These are phyloP conservation scores for Ophion costatus DNA, from an alignment of 2,888 invertebrate genomes.

Conservation along the genomic window DNA sequence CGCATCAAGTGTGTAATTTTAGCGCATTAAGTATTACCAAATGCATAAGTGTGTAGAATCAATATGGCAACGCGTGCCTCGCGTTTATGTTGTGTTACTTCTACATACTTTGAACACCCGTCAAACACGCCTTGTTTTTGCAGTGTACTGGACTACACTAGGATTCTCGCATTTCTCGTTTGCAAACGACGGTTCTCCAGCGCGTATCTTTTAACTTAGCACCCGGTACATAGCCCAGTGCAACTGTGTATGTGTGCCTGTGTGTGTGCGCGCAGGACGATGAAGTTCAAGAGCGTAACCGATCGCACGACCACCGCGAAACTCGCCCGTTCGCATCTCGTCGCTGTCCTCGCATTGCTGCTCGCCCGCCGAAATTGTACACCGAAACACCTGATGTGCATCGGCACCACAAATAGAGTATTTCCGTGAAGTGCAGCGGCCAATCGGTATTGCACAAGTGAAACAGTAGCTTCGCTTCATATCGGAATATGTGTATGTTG, in stretches of 20 bases:
- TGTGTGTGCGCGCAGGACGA: slow-evolving; percentile 48
- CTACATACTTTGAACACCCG: no score
- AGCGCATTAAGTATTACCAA: no score
- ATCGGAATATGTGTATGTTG: not conserved
- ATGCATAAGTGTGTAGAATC: no score
- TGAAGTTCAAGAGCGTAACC: slow-evolving; percentile 67
- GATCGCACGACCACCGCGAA: slow-evolving; percentile 64
- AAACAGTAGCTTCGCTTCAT: not conserved
- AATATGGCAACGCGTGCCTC: no score
- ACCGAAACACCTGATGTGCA: slow-evolving; percentile 59
- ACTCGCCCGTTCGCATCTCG: slow-evolving; percentile 37
- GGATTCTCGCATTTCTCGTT: slow-evolving; percentile 47
- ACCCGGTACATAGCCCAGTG: slow-evolving; percentile 34
- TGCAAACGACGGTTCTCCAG: slow-evolving; percentile 30
- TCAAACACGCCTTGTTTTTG: no score
- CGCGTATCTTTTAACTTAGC: slow-evolving; percentile 37
- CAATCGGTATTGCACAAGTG: not conserved
- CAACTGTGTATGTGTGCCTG: slow-evolving; percentile 52
- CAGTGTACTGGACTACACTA: not conserved
- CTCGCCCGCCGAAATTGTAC: slow-evolving; percentile 46
- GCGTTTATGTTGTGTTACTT: no score
- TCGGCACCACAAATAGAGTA: not conserved
- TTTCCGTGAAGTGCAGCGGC: slow-evolving; percentile 1
- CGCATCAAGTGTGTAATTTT: no score
- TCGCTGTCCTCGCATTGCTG: slow-evolving; percentile 17